A percentile compares a stretch with the other conserved stretches of the same genome.
Conservation (phyloP, 2,797 vertebrate species). For the Rachycentron canadum region DNA sequence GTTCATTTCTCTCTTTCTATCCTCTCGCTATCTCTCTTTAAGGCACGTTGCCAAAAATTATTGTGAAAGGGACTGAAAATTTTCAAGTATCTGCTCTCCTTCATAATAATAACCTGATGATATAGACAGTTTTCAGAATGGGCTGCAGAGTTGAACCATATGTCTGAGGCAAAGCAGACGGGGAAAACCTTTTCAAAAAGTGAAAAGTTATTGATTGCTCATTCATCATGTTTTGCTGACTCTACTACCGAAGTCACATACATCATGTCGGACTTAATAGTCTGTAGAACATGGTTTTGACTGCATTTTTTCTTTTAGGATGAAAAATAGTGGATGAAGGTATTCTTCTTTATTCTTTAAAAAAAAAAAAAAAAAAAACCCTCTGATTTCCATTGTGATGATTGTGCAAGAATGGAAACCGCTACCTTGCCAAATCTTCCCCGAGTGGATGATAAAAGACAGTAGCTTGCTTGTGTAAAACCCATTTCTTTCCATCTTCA, state of each 20-base stretch:
- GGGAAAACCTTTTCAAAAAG: conserved; percentile 42
- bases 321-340: conserved; percentile 49
- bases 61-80: background rate
- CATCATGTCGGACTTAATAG: conserved; percentile 59
- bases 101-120: conserved; percentile 37
- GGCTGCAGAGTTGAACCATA: conserved; percentile 5
- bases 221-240: conserved; percentile 68
- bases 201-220: conserved; percentile 51
- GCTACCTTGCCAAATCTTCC: conserved; percentile 62
- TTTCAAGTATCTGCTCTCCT: conserved; percentile 12
- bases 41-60: conserved; percentile 3
- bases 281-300: conserved; percentile 62
- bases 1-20: conserved; percentile 10
- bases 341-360: conserved; percentile 36
- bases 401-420: conserved; percentile 71
- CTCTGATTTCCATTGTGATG: conserved; percentile 76
- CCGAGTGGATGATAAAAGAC: conserved; percentile 68
- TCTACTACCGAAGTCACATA: conserved; percentile 52
- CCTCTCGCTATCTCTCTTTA: background rate
- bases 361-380: background rate
- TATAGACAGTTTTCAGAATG: conserved; percentile 28
- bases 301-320: conserved; percentile 37
- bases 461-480: conserved; percentile 51
- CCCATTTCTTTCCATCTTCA: conserved; percentile 47
- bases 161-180: conserved; percentile 40